Base-by-base conservation (phyloP, 2,797 vertebrate genomes). In the Enteromius unitaeniatus region DNA sequence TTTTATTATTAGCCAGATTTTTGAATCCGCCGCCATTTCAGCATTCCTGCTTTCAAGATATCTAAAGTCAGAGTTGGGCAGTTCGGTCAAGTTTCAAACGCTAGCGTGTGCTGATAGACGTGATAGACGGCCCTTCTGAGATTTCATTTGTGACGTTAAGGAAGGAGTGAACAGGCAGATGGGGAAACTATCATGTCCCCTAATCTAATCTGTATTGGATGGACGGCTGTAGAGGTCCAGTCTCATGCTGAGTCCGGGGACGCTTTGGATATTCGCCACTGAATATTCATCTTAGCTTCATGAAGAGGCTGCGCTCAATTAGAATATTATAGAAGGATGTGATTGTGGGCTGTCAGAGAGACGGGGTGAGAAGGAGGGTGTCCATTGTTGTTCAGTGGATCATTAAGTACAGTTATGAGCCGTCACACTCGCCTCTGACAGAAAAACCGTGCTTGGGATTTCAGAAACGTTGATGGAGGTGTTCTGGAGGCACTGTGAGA, bases 201-300 rank as follows among this genome's bases (percentile, higher is more conserved):
- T 86, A 84, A 87, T 87, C 85, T 47, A 86, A 86, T 87, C 70
- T 74, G 53, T 37, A 78, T 84, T 79, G 82, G 62, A 72, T 83
- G 49, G 79, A 70, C 21, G 65, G 78, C 72, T 74, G 82, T 69
- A 40, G 74, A 81, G 58, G 58, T 49, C 67, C 49, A 65, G 67
- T 51, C 51, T 75, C 75, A 76, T 6, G 23, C 73, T 84, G 78
- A 65, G 84, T 75, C 23, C 3, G 19, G 79, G 31, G 64, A 77
- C 49, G 72, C 84, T 83, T 83, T 74, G 58, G 70, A 40, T 83
- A 26, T 69, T 85, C 51, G 23, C 42, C 67, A 76, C 70, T 88
- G 82, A 85, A 86, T 89, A 83, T 90, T 88, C 82, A 73, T 85
- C 45, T 84, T 80, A 69, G 77, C 51, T 49, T 86, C 86, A 88